These are phyloP conservation scores for Hofmannophila pseudospretella DNA, from an alignment of 2,888 invertebrate genomes.

Conservation along the genomic window DNA sequence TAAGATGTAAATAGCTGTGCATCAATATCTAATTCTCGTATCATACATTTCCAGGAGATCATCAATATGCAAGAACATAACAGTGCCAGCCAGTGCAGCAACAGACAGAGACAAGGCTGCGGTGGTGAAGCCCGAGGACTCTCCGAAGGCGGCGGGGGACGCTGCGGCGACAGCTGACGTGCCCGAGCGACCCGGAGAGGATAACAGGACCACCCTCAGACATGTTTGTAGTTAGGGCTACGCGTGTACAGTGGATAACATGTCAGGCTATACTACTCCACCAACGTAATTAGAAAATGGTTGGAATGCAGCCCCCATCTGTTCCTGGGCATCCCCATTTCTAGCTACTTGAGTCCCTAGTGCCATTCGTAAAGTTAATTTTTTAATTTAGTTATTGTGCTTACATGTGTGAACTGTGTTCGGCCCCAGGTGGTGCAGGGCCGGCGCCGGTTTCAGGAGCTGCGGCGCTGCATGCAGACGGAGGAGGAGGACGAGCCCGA, in stretches of 20 bases:
- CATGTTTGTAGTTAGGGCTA: slow-evolving; percentile 40
- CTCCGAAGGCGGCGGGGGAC: not conserved
- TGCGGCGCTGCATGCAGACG: slow-evolving; percentile 90
- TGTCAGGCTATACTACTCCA: too few species aligned
- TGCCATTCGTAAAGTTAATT: too few species aligned
- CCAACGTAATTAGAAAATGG: too few species aligned
- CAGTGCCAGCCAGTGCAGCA: slow-evolving; percentile 37
- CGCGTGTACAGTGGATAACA: too few species aligned
- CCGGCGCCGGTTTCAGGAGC: slow-evolving; percentile 88
- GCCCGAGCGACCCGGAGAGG: too few species aligned
- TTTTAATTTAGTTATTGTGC: too few species aligned
- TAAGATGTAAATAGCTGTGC: too few species aligned
- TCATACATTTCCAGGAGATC: slow-evolving; percentile 50
- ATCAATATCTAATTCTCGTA: too few species aligned
- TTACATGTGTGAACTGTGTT: too few species aligned
- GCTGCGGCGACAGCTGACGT: slow-evolving; percentile 22
- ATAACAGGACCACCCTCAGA: slow-evolving; percentile 58
- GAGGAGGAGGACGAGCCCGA: slow-evolving; percentile 90
- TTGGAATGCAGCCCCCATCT: too few species aligned
- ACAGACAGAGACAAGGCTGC: slow-evolving; percentile 36
- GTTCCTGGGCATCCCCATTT: too few species aligned
- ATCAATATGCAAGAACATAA: slow-evolving; percentile 56
- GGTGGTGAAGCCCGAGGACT: slow-evolving; percentile 20
- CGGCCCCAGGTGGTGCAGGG: slow-evolving; percentile 79
- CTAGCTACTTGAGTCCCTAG: too few species aligned